Conservation (phyloP, 2,888 invertebrate species). For the Netelia fuscicornis region DNA sequence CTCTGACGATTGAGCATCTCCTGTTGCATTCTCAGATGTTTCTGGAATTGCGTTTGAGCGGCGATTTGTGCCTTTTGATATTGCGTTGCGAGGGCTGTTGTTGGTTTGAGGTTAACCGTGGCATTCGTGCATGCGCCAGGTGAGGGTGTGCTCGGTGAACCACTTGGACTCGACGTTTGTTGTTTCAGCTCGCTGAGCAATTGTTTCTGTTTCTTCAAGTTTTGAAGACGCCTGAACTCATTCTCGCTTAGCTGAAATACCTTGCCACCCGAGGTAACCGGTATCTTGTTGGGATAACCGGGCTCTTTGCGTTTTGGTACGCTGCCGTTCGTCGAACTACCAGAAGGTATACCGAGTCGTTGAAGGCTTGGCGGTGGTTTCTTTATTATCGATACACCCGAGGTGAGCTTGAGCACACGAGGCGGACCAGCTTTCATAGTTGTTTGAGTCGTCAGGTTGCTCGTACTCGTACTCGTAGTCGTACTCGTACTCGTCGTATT, state of each 20-base stretch:
- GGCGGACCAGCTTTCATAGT: conserved; percentile 68
- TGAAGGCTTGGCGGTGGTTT: conserved; percentile 83
- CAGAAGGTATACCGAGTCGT: conserved; percentile 76
- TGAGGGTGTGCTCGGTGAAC: conserved; percentile 58
- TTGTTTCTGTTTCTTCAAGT: conserved; percentile 85
- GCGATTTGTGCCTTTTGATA: conserved; percentile 77
- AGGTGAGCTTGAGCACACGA: conserved; percentile 78
- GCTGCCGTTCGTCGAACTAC: conserved; percentile 68
- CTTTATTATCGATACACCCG: conserved; percentile 83
- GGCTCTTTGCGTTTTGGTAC: conserved; percentile 80
- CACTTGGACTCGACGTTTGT: conserved; percentile 60
- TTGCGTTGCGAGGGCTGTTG: conserved; percentile 62
- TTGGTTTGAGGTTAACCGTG: conserved; percentile 65
- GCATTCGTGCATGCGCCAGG: conserved; percentile 56
- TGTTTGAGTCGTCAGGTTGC: not conserved
- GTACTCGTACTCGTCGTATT: conserved; percentile 18
- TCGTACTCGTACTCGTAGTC: conserved; percentile 40
- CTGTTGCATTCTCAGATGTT: conserved; percentile 82
- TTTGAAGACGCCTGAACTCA: conserved; percentile 90
- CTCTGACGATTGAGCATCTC: conserved; percentile 83
- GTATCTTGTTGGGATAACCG: conserved; percentile 86
- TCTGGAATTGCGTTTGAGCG: conserved; percentile 81
- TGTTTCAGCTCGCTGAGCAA: conserved; percentile 81
- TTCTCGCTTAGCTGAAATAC: conserved; percentile 92
- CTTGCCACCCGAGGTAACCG: conserved; percentile 89